Percentiles rank a stretch among this genome's conserved stretches.
Conservation (phyloP, 2,888 invertebrate species). For the Graphium colonna region DNA sequence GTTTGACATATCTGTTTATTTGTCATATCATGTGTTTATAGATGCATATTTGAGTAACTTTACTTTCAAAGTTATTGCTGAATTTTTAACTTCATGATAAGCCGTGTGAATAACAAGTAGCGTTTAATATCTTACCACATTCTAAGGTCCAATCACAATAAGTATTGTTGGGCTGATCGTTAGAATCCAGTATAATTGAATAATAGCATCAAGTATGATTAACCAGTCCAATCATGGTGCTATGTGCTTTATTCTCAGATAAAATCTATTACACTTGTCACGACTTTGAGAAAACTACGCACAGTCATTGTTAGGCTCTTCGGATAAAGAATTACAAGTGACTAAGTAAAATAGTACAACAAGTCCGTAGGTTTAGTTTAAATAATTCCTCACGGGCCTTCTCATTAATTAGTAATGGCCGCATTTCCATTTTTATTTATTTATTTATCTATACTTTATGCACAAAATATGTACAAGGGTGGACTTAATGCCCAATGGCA, state of each 20-base stretch:
- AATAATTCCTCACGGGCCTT: constrained; percentile 14
- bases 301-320: constrained; percentile 28
- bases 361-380: constrained; percentile 14
- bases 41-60: too few species aligned
- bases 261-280: constrained; percentile 26
- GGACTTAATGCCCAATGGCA: too few species aligned
- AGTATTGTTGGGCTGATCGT: background rate
- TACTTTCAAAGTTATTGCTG: too few species aligned
- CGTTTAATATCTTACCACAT: too few species aligned
- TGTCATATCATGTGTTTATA: too few species aligned
- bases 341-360: constrained; percentile 21
- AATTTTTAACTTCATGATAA: too few species aligned
- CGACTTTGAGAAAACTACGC: constrained; percentile 33
- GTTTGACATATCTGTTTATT: too few species aligned
- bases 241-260: constrained; percentile 3
- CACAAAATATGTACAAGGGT: too few species aligned
- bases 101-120: too few species aligned
- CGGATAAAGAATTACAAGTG: constrained; percentile 29
- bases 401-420: constrained; percentile 8
- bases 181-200: constrained; percentile 13
- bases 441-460: too few species aligned
- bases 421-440: constrained; percentile 10
- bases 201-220: constrained; percentile 13
- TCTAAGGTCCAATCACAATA: constrained; percentile 4
- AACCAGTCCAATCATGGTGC: constrained; percentile 12